Base-by-base conservation (phyloP, 2,888 invertebrate species). In the Erebia ligea region DNA sequence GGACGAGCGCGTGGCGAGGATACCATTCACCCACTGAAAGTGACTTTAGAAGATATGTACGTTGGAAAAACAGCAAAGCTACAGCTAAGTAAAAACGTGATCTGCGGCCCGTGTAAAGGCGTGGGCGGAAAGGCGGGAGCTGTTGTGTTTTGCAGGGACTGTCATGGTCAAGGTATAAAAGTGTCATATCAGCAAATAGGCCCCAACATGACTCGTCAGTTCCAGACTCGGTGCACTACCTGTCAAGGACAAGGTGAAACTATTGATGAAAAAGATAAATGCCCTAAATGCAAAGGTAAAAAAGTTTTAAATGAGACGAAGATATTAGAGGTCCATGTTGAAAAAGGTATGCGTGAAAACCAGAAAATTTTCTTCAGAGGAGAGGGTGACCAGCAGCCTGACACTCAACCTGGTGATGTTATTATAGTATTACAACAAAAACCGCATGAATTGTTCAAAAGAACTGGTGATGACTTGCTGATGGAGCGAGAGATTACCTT, bases 311-410 rank as follows among this genome's bases (percentile, higher is more conserved):
- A 96, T 81, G 96, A 98, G 86, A 96, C 96, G 19, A 97, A 98
- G 90, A 96, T 97, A 75, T 90, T 98, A 64, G 98, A 98, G 86
- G 97, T 98, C 11, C 96, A 97, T 84, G 95, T 99, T 75, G 98
- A 98, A 79, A 97, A 97, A 83, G 98, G 98, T 45, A 98, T 98
- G 97, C 95, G 94, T 75, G 96, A 98, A 81, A 96, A 96, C 80
- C 96, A 98, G 85, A 98, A 97, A 87, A 96, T 99, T 75, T 95
- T 95, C 79, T 98, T 98, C 85, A 93, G 96, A 77, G 97, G 97
- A 52, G 98, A 98, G 90, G 98, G 98, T 48, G 98, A 99, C 87
- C 98, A 98, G 82, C 95, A 97, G 92, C 97, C 98, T 68, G 97
- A 96, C 74, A 95, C 97, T 50, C 97, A 97, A 80, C 95, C 97